Evolutionary conservation across 2,797 vertebrate genomes (phyloP), one percentile per base, ranked within the genome.

Genomic region (Sphenodon punctatus): DNA sequence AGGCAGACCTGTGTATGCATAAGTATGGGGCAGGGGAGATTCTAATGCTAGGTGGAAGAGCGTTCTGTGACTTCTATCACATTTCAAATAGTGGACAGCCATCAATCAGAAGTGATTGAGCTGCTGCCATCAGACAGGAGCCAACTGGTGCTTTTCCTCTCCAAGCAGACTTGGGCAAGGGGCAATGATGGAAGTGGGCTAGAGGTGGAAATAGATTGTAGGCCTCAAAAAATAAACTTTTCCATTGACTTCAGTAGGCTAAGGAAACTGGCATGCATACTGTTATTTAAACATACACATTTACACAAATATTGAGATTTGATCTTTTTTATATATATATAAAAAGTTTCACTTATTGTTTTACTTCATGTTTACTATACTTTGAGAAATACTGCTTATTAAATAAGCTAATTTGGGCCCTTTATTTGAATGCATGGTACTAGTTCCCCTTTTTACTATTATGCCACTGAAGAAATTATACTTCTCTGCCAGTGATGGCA

Each of bases 381-480:
- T 81, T 4, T 6, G 4, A 2, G 49, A 65, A 77, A 67, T 15
- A 63, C 7, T n/a, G 39, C 75, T 71, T 41, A 27, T 75, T 66
- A 45, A 1, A 61, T 48, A 48, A 20, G 13, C 55, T 76, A 41
- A 23, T 51, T 84, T 64, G 53, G 85, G 25, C 51, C 42, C 1
- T 27, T 70, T 56, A 73, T 6, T 2, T 60, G 65, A 77, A 39
- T 38, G 34, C 69, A 46, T 32, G 32, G 22, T 49, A 22, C 36
- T 73, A 46, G 8, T 25, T 81, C 49, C 71, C 81, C 32, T 79
- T 66, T 14, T 1, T 66, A 53, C 32, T 53, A 27, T 85, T 36
- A 45, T 0, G 3, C 23, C 61, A 36, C 36, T 38, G 0, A 1
- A 58, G 39, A 51, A 49, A 60, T 59, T 53, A 42, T 22, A 72